phyloP scores from a whole-genome alignment of 2,888 invertebrate genomes.

The Beris chalybata region DNA sequence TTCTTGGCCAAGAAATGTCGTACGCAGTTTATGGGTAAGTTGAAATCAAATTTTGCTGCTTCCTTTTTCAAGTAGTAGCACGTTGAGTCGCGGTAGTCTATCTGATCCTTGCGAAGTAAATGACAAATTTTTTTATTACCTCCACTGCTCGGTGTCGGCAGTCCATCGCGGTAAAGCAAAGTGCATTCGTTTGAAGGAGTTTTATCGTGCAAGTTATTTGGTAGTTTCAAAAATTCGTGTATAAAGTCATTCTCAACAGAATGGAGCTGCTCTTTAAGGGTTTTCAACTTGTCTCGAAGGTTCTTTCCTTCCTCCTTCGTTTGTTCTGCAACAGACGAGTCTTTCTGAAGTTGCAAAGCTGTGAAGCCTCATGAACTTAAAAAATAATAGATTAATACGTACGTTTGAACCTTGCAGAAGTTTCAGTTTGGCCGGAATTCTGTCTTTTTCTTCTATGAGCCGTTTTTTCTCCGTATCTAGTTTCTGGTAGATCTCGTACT shows the following conservation, averaged over 20 bases:
- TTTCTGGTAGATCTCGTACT: conserved; percentile 66
- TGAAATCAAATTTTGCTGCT: conserved; percentile 71
- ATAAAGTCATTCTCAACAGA: conserved; percentile 73
- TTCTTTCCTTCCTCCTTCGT: conserved; percentile 61
- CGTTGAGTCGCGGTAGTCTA: conserved; percentile 58
- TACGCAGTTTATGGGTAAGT: conserved; percentile 48
- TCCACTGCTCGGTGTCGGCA: conserved; percentile 46
- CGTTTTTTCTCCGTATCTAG: conserved; percentile 58
- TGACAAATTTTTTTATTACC: conserved; percentile 47
- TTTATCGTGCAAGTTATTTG: conserved; percentile 67
- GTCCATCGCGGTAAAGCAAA: conserved; percentile 45
- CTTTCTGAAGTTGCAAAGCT: neutral
- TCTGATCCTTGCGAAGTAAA: conserved; percentile 48
- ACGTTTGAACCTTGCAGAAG: conserved; percentile 52
- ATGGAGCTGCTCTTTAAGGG: conserved; percentile 66
- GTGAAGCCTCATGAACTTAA: neutral
- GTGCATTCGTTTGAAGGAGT: conserved; percentile 59
- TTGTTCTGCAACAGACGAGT: conserved; percentile 51
- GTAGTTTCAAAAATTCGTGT: conserved; percentile 66
- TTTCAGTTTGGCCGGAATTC: conserved; percentile 59
- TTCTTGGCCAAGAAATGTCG: conserved; percentile 56
- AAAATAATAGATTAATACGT: neutral
- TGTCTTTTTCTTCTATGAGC: conserved; percentile 60
- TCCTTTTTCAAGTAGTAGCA: conserved; percentile 65
- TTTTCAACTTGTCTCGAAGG: conserved; percentile 66